Evolutionary conservation across 2,888 invertebrate species (phyloP).

Genomic region (Drosophila ustulata): DNA sequence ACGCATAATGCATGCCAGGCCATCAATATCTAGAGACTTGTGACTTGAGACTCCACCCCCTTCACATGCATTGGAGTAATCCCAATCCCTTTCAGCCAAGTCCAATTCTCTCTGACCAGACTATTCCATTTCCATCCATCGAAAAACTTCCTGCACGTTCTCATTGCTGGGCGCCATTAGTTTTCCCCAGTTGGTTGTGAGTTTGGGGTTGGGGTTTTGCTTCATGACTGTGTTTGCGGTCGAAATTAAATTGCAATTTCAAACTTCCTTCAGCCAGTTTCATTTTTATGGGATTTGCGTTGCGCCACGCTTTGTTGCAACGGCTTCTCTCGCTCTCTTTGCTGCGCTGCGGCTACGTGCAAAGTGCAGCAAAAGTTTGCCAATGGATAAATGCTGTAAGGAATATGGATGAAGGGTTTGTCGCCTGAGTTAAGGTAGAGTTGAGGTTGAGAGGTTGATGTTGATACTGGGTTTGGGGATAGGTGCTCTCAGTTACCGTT

Average conservation of each 20-base stretch:
- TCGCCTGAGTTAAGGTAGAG: not conserved
- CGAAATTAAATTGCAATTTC: constrained; percentile 79
- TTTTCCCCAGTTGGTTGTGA: constrained; percentile 30
- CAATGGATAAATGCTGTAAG: constrained; percentile 63
- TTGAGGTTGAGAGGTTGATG: not conserved
- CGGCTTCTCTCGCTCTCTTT: not conserved
- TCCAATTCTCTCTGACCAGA: not conserved
- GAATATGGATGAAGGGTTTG: constrained; percentile 19
- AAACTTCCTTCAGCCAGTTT: constrained; percentile 67
- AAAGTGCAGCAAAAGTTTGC: constrained; percentile 55
- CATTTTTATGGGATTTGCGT: constrained; percentile 71
- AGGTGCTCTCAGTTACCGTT: constrained; percentile 70
- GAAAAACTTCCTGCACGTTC: constrained; percentile 51
- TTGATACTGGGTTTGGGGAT: constrained; percentile 19
- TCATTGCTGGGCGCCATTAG: constrained; percentile 46
- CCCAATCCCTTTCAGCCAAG: not conserved
- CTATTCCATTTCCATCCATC: constrained; percentile 10
- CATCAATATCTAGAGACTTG: constrained; percentile 50
- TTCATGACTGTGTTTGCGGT: constrained; percentile 64
- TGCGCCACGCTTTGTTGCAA: constrained; percentile 60
- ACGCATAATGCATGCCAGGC: constrained; percentile 57
- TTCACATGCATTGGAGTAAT: not conserved
- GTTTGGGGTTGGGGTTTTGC: constrained; percentile 11
- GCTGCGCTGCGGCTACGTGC: constrained; percentile 62
- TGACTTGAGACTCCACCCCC: not conserved